Evolutionary conservation across 2,888 invertebrate species (phyloP), one percentile per base, ranked within the genome.

Genomic region (Julus scanicus): DNA sequence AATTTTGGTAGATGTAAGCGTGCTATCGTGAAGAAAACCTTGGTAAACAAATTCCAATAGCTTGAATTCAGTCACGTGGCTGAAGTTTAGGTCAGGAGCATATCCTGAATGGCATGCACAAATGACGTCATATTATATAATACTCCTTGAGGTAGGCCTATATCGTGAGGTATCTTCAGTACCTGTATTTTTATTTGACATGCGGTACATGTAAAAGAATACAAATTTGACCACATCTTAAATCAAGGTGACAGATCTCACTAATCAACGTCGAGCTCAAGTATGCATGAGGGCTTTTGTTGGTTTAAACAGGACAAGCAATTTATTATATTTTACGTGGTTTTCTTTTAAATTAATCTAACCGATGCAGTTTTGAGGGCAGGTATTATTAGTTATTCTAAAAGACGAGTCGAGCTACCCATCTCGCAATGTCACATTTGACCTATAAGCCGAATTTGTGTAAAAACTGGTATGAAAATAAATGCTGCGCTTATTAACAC

Each of bases 201-300:
- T 84, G 40, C 84, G 29, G 17, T 84, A 84, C 40, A 84, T 48
- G 49, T 86, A 86, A 86, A 86, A 86, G 86, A 44, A 86, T 40
- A 48, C 44, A 86, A 86, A 48, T 86, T 39, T 86, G 86, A 86
- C 86, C 48, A 86, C 86, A 20, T 86, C 86, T 29, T 86, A 86
- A 86, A 86, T 86, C 86, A 86, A 86, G 86, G 86, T 49, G 86
- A 86, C 86, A 86, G 49, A 29, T 20, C 48, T 49, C 44, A 86
- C 86, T 48, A 86, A 86, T 86, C 86, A 86, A 86, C 49, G 86
- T 86, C 86, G 5, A n/a, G 84, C 5, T 57, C 17, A n/a, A n/a
- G 57, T 57, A 57, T 57, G 3, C 57, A n/a, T n/a, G 57, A 57
- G 57, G 57, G n/a, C 57, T n/a, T 57, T n/a, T 17, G n/a, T 57